Percentiles rank a stretch among this genome's conserved stretches.
phyloP scores from a whole-genome alignment of 2,888 invertebrate species.

The Dolichopus griseipennis region DNA sequence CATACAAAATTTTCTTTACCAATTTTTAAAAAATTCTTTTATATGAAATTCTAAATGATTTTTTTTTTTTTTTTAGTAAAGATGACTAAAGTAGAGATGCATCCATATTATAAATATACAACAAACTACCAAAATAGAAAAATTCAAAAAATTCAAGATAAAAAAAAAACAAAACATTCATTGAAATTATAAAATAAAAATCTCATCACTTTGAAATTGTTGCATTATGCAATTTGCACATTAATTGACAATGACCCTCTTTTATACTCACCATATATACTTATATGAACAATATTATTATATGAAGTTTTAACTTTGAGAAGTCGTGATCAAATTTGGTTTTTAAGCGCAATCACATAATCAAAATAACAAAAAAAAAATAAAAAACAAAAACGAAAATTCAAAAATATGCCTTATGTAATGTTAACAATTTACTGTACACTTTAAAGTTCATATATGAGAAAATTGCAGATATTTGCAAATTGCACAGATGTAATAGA shows the following conservation, averaged over 20 bases:
- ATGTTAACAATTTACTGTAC: too few species aligned
- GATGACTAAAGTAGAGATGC: too few species aligned
- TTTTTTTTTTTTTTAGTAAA: too few species aligned
- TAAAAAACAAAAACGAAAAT: neutral
- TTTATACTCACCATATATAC: neutral
- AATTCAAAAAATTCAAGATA: neutral
- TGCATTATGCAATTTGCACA: neutral
- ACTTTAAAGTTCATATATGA: too few species aligned
- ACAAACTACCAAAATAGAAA: neutral
- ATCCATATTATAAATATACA: neutral
- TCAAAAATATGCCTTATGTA: too few species aligned
- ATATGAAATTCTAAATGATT: too few species aligned
- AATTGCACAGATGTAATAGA: too few species aligned
- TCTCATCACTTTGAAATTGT: neutral
- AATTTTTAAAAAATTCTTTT: too few species aligned
- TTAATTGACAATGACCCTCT: slow-evolving; percentile 6
- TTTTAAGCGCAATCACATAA: neutral
- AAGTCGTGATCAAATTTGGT: neutral
- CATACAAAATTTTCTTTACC: too few species aligned
- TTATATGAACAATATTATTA: neutral
- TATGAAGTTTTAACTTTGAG: neutral
- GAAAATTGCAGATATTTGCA: too few species aligned
- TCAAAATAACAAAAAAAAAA: neutral
- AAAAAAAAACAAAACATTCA: neutral
- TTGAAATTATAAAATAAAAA: too few species aligned